Base-by-base conservation (phyloP, 2,888 invertebrate genomes). In the Orthonychiurus folsomi region DNA sequence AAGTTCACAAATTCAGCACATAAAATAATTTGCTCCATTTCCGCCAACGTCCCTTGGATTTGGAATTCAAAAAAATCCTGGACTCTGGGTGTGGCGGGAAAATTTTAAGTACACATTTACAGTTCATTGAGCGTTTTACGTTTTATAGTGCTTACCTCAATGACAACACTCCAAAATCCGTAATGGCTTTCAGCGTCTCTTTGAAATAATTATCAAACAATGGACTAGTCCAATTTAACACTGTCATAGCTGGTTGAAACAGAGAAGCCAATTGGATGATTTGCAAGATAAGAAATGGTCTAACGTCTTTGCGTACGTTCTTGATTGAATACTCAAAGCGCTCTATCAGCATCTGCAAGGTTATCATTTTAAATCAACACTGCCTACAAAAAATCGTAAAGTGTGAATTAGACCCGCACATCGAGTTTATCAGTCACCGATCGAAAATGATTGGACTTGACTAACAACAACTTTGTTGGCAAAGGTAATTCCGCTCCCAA, bases 11-110 rank as follows among this genome's bases (percentile, higher is more conserved):
- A 93, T 61, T 93, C 78, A 54, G 86, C 84, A 71, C 92, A 86
- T 59, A 95, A 79, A 0, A 85, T 84, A n/a, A 89, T 84, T 59
- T 85, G 85, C 75, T 90, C 89, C 91, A 95, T 94, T 68, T 88
- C 88, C 64, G 84, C 82, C 28, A 95, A 79, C 28, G 93, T 89
- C 75, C 90, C 88, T 63, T 93, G 83, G 69, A 95, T 93, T 74
- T 94, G 85, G 76, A 93, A 93, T 2, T 86, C 85, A 75, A 93
- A 90, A 64, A 94, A 89, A 75, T 95, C 94, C 73, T 89, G 89
- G 2, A 93, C 88, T 71, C 92, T 84, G 18, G n/a, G n/a, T n/a
- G n/a, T n/a, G n/a, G n/a, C n/a, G n/a, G 12, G 69, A 85, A 28
- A 37, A 37, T 37, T 37, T 37, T 15, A 37, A 37, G n/a, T n/a